These are phyloP conservation scores for Hydriomena furcata DNA, from an alignment of 2,888 invertebrate species.

Conservation along the genomic window DNA sequence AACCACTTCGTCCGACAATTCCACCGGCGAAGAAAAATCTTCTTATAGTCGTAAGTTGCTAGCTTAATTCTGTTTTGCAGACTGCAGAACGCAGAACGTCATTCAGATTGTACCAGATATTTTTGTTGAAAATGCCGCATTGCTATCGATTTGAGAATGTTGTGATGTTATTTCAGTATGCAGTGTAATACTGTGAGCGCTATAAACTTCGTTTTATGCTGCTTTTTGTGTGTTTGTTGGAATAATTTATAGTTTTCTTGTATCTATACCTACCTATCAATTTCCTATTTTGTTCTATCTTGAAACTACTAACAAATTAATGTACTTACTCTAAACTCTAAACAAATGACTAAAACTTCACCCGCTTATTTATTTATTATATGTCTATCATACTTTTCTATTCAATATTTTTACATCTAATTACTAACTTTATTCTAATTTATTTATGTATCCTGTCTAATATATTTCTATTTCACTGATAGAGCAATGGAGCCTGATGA, in stretches of 20 bases:
- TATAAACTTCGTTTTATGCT: slow-evolving; percentile 33
- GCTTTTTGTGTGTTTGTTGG: slow-evolving; percentile 10
- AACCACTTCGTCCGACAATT: slow-evolving; percentile 47
- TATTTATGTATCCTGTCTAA: not conserved
- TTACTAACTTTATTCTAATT: not conserved
- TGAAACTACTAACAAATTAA: too few relatives aligned
- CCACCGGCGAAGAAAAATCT: slow-evolving; percentile 52
- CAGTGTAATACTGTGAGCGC: slow-evolving; percentile 43
- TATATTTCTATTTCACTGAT: slow-evolving; percentile 40
- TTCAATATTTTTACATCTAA: too few relatives aligned
- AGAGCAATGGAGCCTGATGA: slow-evolving; percentile 69
- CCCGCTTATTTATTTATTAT: too few relatives aligned
- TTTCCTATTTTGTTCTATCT: too few relatives aligned
- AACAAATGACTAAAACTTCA: too few relatives aligned
- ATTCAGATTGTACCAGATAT: slow-evolving; percentile 18
- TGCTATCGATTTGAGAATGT: slow-evolving; percentile 70
- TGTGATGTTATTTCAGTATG: slow-evolving; percentile 40
- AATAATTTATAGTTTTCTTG: not conserved
- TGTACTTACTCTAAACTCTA: too few relatives aligned
- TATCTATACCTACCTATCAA: not conserved
- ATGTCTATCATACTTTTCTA: too few relatives aligned
- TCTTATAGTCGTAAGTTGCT: slow-evolving; percentile 66
- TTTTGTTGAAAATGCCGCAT: slow-evolving; percentile 36
- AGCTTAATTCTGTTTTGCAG: slow-evolving; percentile 39
- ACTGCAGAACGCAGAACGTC: slow-evolving; percentile 18